Evolutionary conservation across 1,140 invertebrate genomes (phyloP), one percentile per base, ranked within the genome.

Genomic region (Philaenus spumarius): DNA sequence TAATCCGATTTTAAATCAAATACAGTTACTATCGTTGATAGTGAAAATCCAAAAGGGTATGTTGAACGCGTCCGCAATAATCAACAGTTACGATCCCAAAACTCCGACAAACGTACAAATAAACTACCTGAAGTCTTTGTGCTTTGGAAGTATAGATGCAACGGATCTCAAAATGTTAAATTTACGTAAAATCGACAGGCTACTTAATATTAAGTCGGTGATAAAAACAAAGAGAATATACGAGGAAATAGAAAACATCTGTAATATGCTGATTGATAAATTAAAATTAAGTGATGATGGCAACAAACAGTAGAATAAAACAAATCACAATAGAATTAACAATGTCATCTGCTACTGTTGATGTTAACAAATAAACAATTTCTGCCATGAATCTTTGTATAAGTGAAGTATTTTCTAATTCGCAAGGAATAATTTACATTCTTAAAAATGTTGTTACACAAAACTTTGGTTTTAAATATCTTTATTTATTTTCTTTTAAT

Each of bases 221-320:
- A 47, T 34, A 47, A 56, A 47, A 19, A 26, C 45, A 23, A 14
- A 11, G 35, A 20, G 9, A 7, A 22, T 55, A 17, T 55, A 43
- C 40, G 53, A 55, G 53, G 40, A 43, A 43, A 55, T 40, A 17
- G 51, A 54, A 39, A 22, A 54, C 17, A 30, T 50, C 30, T 50
- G 47, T 50, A 50, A 50, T 37, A 6, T 20, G 26, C 26, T 53
- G 50, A 53, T 7, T 20, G 50, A 53, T 15, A 12, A 3, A 37
- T 20, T 53, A 37, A 2, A 17, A 15, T n/a, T 20, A n/a, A n/a
- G n/a, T n/a, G n/a, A n/a, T n/a, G n/a, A n/a, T n/a, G n/a, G n/a
- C n/a, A n/a, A n/a, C n/a, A n/a, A n/a, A n/a, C n/a, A n/a, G n/a
- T n/a, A n/a, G n/a, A n/a, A n/a, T n/a, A n/a, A n/a, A n/a, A n/a